Evolutionary conservation across 2,113 vertebrate genomes (phyloP).

Genomic region (Machaerirhynchus nigripectus): DNA sequence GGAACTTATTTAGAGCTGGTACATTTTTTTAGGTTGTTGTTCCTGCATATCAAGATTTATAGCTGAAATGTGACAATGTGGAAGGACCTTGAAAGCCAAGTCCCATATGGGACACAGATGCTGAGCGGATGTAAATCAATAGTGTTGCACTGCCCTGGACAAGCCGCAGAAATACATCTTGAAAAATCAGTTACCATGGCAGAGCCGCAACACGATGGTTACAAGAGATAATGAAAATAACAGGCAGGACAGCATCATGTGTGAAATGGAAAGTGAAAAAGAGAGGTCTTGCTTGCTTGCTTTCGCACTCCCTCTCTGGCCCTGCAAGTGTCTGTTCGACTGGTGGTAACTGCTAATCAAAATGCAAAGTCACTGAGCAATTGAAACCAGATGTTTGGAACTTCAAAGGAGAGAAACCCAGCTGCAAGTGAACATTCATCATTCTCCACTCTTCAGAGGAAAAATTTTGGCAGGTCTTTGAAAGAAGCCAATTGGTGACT

Average conservation of each 20-base stretch:
- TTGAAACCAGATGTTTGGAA: constrained; percentile 79
- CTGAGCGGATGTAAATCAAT: constrained; percentile 55
- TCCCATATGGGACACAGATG: constrained; percentile 49
- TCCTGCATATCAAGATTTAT: constrained; percentile 58
- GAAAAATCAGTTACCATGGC: constrained; percentile 56
- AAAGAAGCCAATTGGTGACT: constrained; percentile 66
- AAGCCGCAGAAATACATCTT: constrained; percentile 19
- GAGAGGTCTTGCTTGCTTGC: constrained; percentile 17
- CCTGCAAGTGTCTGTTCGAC: constrained; percentile 49
- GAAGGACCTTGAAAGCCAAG: constrained; percentile 59
- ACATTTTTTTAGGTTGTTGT: constrained; percentile 30
- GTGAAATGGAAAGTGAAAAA: constrained; percentile 60
- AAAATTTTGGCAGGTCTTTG: constrained; percentile 64
- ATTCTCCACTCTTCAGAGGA: constrained; percentile 58
- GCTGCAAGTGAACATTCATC: constrained; percentile 55
- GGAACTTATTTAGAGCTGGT: constrained; percentile 23
- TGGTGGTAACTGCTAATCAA: constrained; percentile 68
- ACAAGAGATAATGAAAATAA: constrained; percentile 48
- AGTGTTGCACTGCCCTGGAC: constrained; percentile 16
- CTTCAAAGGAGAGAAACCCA: constrained; percentile 77
- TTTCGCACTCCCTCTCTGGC: neutral
- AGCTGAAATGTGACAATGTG: constrained; percentile 45
- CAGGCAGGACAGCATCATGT: neutral
- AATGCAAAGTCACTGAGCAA: constrained; percentile 64
- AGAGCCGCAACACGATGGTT: neutral